Evolutionary conservation across 1,140 invertebrate species (phyloP).

Genomic region (Frieseomelitta varia): DNA sequence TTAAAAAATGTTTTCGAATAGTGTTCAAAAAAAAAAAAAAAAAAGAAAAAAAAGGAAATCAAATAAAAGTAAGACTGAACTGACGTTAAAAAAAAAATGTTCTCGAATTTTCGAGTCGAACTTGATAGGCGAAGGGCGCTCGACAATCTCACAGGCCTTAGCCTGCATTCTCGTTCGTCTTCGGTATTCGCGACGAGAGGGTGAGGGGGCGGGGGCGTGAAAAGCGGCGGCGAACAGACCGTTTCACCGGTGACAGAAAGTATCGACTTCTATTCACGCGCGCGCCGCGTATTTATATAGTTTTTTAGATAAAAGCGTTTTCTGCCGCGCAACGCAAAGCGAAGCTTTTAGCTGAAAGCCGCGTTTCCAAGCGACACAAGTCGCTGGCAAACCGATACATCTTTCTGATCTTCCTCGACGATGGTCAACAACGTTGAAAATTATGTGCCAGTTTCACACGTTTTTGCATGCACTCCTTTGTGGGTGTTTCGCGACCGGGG

Average conservation of each 20-base stretch:
- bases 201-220: not conserved
- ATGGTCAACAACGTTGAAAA: slow-evolving; percentile 22
- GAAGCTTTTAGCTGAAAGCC: slow-evolving; percentile 38
- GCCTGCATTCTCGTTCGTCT: slow-evolving; percentile 10
- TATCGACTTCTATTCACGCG: slow-evolving; percentile 30
- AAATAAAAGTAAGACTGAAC: no score
- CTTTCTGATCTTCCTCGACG: slow-evolving; percentile 13
- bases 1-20: no score
- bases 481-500: not conserved
- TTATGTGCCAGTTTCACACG: not conserved
- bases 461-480: not conserved
- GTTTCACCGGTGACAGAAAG: slow-evolving; percentile 30
- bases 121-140: not conserved
- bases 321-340: slow-evolving; percentile 16
- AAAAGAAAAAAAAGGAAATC: no score
- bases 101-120: not conserved
- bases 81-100: not conserved
- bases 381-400: slow-evolving; percentile 19
- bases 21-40: no score
- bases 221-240: slow-evolving; percentile 7
- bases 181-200: not conserved
- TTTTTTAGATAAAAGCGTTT: slow-evolving; percentile 43
- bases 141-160: not conserved
- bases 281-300: slow-evolving; percentile 11
- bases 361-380: slow-evolving; percentile 13